Percentiles rank a stretch among this genome's conserved stretches.
Evolutionary conservation across 2,797 vertebrate species (phyloP).

Genomic region (Miichthys miiuy): DNA sequence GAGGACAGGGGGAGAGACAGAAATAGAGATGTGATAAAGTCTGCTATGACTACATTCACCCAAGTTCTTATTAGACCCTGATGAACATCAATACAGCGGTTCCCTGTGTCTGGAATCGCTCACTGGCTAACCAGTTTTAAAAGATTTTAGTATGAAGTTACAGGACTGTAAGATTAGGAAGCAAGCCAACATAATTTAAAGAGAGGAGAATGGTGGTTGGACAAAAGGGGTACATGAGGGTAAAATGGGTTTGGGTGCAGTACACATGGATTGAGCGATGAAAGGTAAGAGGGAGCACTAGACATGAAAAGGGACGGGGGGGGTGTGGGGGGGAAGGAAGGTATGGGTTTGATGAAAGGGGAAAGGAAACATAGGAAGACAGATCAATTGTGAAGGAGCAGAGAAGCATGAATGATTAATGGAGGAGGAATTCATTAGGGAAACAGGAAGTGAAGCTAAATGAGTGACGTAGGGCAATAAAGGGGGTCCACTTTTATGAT

Average conservation of each 20-base stretch:
- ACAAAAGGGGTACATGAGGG: slow-evolving; percentile 21
- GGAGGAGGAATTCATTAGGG: slow-evolving; percentile 65
- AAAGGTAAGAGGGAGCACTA: slow-evolving; percentile 31
- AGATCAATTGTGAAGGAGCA: slow-evolving; percentile 73
- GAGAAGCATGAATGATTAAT: slow-evolving; percentile 79
- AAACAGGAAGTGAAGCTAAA: slow-evolving; percentile 55
- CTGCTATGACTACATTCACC: slow-evolving; percentile 1
- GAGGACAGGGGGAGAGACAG: slow-evolving; percentile 9
- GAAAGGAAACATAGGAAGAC: slow-evolving; percentile 61
- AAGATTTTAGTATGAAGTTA: slow-evolving; percentile 13
- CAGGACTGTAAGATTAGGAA: slow-evolving; percentile 2
- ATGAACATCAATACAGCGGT: slow-evolving; percentile 30
- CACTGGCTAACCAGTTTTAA: slow-evolving; percentile 4
- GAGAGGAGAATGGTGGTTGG: neutral
- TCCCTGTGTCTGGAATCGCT: slow-evolving; percentile 16
- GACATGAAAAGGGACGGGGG: slow-evolving; percentile 36
- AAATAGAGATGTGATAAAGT: slow-evolving; percentile 21
- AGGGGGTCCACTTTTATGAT: slow-evolving; percentile 35
- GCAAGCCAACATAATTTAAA: slow-evolving; percentile 2
- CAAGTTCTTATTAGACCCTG: slow-evolving; percentile 5
- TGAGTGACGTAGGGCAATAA: slow-evolving; percentile 41
- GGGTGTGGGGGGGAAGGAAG: slow-evolving; percentile 24
- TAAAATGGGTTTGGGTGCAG: slow-evolving; percentile 32
- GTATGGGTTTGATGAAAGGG: slow-evolving; percentile 66
- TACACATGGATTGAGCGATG: slow-evolving; percentile 36